phyloP scores from a whole-genome alignment of 2,797 vertebrate genomes.

The Gobio occitaniae region DNA sequence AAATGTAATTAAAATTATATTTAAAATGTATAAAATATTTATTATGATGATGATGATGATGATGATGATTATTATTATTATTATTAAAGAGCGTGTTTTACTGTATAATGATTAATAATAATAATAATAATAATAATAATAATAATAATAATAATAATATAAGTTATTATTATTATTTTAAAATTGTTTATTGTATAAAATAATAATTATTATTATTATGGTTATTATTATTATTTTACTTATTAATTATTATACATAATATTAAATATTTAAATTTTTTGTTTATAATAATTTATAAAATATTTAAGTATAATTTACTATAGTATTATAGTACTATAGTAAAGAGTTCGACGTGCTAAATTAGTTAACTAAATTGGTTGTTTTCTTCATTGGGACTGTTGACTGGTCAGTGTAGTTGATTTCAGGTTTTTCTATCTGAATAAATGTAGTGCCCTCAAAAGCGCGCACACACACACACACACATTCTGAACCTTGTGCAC shows the following conservation, averaged over 20 bases:
- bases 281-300: too few species aligned
- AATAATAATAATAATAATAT: background rate
- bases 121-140: too few species aligned
- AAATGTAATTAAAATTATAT: background rate
- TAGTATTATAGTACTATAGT: background rate
- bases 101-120: background rate
- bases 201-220: background rate
- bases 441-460: conserved; percentile 19
- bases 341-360: background rate
- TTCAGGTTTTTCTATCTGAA: background rate
- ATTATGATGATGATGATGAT: background rate
- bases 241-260: background rate
- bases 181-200: background rate
- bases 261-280: background rate
- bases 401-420: background rate
- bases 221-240: background rate
- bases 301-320: background rate
- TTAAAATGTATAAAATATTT: background rate
- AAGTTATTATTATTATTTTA: background rate
- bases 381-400: background rate
- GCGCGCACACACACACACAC: conserved; percentile 24
- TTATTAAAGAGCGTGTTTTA: background rate
- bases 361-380: background rate
- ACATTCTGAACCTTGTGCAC: background rate
- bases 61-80: background rate